Evolutionary conservation across 2,113 vertebrate species (phyloP), one percentile per base, ranked within the genome.

Genomic region (Saiga tatarica): DNA sequence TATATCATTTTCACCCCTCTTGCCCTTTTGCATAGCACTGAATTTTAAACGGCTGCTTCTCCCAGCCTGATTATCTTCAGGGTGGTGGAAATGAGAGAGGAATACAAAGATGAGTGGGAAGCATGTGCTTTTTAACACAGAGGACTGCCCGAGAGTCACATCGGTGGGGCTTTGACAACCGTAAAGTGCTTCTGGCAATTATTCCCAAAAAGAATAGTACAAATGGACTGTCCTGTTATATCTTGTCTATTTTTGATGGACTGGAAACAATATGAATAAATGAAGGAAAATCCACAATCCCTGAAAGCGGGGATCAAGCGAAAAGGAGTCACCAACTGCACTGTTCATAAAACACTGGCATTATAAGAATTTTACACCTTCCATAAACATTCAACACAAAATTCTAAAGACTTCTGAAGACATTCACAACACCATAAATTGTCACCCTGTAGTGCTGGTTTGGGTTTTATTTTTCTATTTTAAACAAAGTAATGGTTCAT

Each of bases 401-500:
- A 60, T 33, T 90, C 50, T 64, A 10, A 30, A 97, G 87, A 95
- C 50, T 97, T 92, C 95, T 9, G 50, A 97, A 98, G 98, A 94
- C 74, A 98, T 94, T 83, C 79, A 96, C 95, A 97, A 89, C 85
- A 88, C 59, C 62, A 86, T 97, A 95, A 96, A 62, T 67, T 96
- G 74, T 86, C 93, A 83, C 89, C 50, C 92, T 98, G 82, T 7
- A 89, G 62, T 16, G 7, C 55, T 94, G 87, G 23, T 53, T 98
- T 97, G 83, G 11, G 33, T 97, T 98, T 98, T 36, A 97, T 87
- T 97, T 98, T 98, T 94, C 86, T 94, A 97, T 97, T 98, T 99
- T 98, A 98, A 98, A 95, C 71, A 96, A 96, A 98, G 97, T 98
- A 98, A 91, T 78, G 87, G 94, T 67, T 93, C 33, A 15, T 21